Percentiles rank a stretch among this genome's conserved stretches.
Conservation (phyloP, 2,113 vertebrate species). For the Leptocoma aspasia region DNA sequence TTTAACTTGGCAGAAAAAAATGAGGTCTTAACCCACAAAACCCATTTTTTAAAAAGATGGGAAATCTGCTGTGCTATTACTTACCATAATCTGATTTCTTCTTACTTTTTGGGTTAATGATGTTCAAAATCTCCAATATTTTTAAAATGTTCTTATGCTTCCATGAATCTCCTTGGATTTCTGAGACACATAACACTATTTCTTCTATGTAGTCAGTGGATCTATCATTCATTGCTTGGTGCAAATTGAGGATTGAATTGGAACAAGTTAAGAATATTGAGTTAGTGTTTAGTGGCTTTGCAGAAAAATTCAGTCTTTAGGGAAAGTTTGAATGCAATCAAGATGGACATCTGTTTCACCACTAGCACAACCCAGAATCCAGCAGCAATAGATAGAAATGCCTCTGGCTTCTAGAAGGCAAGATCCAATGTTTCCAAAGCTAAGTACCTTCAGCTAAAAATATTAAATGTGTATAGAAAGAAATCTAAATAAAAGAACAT, state of each 20-base stretch:
- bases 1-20: slow-evolving; percentile 42
- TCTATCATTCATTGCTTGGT: slow-evolving; percentile 22
- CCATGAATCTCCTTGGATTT: slow-evolving; percentile 19
- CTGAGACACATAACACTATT: slow-evolving; percentile 13
- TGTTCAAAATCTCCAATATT: slow-evolving; percentile 7
- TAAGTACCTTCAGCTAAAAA: not conserved
- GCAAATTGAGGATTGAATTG: slow-evolving; percentile 28
- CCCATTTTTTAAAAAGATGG: not conserved
- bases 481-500: not conserved
- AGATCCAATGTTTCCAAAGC: not conserved
- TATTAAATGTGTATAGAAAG: not conserved
- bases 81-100: not conserved
- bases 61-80: not conserved
- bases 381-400: slow-evolving; percentile 30
- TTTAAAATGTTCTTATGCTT: not conserved
- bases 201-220: slow-evolving; percentile 9
- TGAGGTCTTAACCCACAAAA: slow-evolving; percentile 25
- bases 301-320: slow-evolving; percentile 25
- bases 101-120: not conserved
- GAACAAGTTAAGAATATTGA: slow-evolving; percentile 15
- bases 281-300: slow-evolving; percentile 5
- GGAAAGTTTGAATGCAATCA: not conserved
- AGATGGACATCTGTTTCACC: slow-evolving; percentile 22
- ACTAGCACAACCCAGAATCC: not conserved
- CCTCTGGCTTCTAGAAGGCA: not conserved